Conservation (phyloP, 2,888 invertebrate genomes). For the Drosophila macrospina region DNA sequence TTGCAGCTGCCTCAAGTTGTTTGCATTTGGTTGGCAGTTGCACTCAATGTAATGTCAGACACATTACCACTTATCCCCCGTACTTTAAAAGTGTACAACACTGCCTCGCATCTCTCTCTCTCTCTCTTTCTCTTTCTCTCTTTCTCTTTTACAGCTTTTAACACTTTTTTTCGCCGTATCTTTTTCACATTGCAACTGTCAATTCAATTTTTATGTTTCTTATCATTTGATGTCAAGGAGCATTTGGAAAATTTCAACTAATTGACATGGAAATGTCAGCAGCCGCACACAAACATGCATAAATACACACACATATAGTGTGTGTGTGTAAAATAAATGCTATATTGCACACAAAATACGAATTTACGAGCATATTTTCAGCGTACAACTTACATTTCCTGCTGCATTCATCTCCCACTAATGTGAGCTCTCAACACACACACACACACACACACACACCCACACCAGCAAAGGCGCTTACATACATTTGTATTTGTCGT, state of each 20-base stretch:
- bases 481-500: slow-evolving; percentile 39
- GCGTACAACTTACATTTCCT: slow-evolving; percentile 60
- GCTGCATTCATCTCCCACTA: slow-evolving; percentile 56
- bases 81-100: neutral
- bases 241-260: slow-evolving; percentile 66
- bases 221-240: slow-evolving; percentile 61
- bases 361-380: slow-evolving; percentile 33
- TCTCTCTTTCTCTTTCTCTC: neutral
- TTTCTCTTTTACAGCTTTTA: too few relatives aligned
- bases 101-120: neutral
- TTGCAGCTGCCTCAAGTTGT: slow-evolving; percentile 57
- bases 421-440: slow-evolving; percentile 49
- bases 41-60: slow-evolving; percentile 47
- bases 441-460: slow-evolving; percentile 15
- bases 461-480: slow-evolving; percentile 1
- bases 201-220: slow-evolving; percentile 43
- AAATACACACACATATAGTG: slow-evolving; percentile 7
- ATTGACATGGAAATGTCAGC: slow-evolving; percentile 71
- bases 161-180: neutral
- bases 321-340: slow-evolving; percentile 26
- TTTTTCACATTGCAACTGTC: slow-evolving; percentile 25
- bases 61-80: slow-evolving; percentile 40
- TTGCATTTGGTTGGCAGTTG: slow-evolving; percentile 53
- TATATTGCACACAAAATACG: slow-evolving; percentile 18
- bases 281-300: slow-evolving; percentile 3